These are phyloP conservation scores for Amphiduros pacificus DNA, from an alignment of 2,888 invertebrate species.

Conservation along the genomic window DNA sequence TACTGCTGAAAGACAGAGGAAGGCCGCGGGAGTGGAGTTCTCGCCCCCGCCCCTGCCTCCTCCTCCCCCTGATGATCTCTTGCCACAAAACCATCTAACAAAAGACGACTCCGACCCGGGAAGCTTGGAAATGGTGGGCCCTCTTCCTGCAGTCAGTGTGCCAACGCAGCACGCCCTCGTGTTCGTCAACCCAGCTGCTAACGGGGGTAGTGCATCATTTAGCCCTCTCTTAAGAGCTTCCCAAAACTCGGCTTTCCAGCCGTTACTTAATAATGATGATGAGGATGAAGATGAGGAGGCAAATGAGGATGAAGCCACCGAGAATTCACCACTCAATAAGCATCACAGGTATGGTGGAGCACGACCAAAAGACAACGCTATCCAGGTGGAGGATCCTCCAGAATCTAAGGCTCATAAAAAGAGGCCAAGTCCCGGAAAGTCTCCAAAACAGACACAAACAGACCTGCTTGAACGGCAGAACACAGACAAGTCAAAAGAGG, in stretches of 20 bases:
- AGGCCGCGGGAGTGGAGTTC: neutral
- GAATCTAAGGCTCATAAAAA: neutral
- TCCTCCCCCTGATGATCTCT: slow-evolving; percentile 21
- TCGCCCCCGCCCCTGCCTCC: slow-evolving; percentile 29
- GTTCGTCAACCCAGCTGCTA: neutral
- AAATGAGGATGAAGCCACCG: neutral
- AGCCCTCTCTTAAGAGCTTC: neutral
- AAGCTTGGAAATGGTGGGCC: neutral
- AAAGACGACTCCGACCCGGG: neutral
- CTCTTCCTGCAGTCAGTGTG: neutral
- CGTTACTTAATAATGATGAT: too few species aligned
- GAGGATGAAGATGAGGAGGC: too few species aligned
- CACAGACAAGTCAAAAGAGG: neutral
- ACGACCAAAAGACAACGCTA: neutral
- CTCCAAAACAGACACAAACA: too few species aligned
- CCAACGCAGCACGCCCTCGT: neutral
- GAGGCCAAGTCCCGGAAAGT: neutral
- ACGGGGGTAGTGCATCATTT: neutral
- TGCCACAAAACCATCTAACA: neutral
- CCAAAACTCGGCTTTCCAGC: slow-evolving; percentile 11
- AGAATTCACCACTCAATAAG: neutral
- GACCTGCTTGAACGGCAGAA: too few species aligned
- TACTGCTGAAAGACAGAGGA: neutral
- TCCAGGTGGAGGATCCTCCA: neutral
- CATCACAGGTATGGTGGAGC: neutral